A percentile compares a stretch with the other conserved stretches of the same genome.
These are phyloP conservation scores for Kryptopterus vitreolus DNA, from an alignment of 2,797 vertebrate species.

Conservation along the genomic window DNA sequence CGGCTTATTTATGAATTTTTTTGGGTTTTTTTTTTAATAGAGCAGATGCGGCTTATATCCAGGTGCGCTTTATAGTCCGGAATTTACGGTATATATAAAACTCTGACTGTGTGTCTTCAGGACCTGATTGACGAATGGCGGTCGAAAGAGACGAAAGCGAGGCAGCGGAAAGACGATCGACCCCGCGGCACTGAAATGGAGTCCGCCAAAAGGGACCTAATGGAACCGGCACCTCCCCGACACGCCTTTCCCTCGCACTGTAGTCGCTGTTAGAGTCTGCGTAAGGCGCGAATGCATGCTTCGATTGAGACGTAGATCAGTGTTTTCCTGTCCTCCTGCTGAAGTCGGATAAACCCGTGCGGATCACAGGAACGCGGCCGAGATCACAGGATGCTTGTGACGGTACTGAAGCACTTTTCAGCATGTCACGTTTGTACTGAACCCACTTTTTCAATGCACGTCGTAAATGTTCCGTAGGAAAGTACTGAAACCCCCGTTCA, in stretches of 20 bases:
- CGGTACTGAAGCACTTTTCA: background rate
- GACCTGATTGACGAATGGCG: conserved; percentile 98
- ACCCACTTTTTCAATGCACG: background rate
- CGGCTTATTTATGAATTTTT: too few species aligned
- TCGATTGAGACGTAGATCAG: background rate
- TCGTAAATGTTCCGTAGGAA: too few species aligned
- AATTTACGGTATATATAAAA: too few species aligned
- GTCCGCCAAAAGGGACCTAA: conserved; percentile 95
- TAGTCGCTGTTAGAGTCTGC: conserved; percentile 36
- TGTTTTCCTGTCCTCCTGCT: conserved; percentile 12
- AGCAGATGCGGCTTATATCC: too few species aligned
- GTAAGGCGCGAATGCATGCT: conserved; percentile 20
- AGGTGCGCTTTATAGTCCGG: too few species aligned
- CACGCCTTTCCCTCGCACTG: conserved; percentile 19
- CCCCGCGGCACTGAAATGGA: conserved; percentile 96
- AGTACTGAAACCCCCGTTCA: background rate
- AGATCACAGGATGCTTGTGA: background rate
- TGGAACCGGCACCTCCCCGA: background rate
- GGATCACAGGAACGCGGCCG: background rate
- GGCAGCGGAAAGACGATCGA: conserved; percentile 93
- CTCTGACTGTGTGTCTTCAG: conserved; percentile 62
- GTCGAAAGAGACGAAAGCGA: conserved; percentile 93
- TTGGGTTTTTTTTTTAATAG: too few species aligned
- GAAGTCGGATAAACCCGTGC: background rate
- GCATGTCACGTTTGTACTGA: background rate